Conservation (phyloP, 2,888 invertebrate species). For the Lepidonotus clava region DNA sequence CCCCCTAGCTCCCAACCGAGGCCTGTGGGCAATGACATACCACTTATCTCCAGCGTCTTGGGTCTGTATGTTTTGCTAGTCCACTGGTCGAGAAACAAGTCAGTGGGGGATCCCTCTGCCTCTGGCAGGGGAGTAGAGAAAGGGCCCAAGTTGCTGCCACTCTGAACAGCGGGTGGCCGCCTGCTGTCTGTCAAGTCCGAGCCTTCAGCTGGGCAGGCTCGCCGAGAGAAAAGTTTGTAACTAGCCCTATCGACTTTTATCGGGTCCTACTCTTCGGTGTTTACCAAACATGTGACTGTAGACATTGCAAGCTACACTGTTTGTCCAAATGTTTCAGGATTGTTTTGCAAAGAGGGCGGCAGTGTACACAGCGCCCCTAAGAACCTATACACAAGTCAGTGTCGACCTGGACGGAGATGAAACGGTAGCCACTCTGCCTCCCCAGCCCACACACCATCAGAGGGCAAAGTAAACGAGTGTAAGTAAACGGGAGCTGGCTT, state of each 20-base stretch:
- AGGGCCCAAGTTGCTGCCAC: neutral
- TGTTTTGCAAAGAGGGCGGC: conserved; percentile 40
- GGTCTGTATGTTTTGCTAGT: neutral
- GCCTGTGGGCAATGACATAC: too few species aligned
- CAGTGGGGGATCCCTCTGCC: neutral
- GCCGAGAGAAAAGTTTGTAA: conserved; percentile 19
- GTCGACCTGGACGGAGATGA: too few species aligned
- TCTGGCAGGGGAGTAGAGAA: too few species aligned
- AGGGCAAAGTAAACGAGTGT: neutral
- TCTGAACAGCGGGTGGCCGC: neutral
- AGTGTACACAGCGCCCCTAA: neutral
- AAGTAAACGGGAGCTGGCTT: neutral
- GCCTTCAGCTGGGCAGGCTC: neutral
- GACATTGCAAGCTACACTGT: conserved; percentile 50
- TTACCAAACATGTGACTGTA: conserved; percentile 50
- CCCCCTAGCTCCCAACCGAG: too few species aligned
- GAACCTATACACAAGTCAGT: neutral
- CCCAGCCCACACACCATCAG: neutral
- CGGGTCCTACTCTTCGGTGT: neutral
- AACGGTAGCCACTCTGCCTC: too few species aligned
- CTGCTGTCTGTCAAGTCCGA: neutral
- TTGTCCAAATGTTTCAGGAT: conserved; percentile 52
- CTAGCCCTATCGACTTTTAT: conserved; percentile 37
- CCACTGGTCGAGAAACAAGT: neutral
- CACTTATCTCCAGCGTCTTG: neutral